Conservation (phyloP, 1,140 invertebrate genomes). For the Drosophila eugracilis region DNA sequence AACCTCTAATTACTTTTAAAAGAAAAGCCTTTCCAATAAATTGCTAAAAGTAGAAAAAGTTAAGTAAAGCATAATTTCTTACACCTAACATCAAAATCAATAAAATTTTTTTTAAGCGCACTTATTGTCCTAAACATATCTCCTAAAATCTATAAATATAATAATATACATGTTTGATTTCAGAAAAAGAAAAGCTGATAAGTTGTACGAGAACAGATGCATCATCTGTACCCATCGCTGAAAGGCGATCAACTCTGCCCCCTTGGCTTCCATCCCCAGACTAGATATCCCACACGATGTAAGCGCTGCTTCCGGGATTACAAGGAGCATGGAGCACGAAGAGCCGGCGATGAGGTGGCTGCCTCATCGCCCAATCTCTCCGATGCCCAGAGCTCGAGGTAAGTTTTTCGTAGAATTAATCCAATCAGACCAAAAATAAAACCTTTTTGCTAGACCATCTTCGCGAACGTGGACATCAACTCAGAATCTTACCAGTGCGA, state of each 20-base stretch:
- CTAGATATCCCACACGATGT: slow-evolving; percentile 95
- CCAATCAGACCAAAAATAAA: not conserved
- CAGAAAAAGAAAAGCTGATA: slow-evolving; percentile 71
- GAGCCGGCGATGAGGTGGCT: slow-evolving; percentile 89
- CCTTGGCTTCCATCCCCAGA: slow-evolving; percentile 96
- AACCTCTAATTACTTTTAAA: too few relatives aligned
- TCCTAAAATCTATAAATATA: too few relatives aligned
- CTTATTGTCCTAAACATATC: too few relatives aligned
- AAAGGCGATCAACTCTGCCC: slow-evolving; percentile 95
- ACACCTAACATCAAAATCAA: too few relatives aligned
- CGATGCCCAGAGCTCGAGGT: slow-evolving; percentile 87
- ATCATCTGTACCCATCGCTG: slow-evolving; percentile 91
- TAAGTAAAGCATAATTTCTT: too few relatives aligned
- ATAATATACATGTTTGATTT: too few relatives aligned
- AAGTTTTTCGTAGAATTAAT: slow-evolving; percentile 35
- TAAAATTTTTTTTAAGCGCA: too few relatives aligned
- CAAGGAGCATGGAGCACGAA: slow-evolving; percentile 93
- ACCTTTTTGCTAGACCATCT: slow-evolving; percentile 52
- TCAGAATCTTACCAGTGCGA: slow-evolving; percentile 85
- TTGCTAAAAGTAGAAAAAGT: too few relatives aligned
- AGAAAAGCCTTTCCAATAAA: too few relatives aligned
- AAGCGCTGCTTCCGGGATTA: slow-evolving; percentile 97
- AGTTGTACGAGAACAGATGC: slow-evolving; percentile 86
- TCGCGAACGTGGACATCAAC: slow-evolving; percentile 86
- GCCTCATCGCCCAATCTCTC: slow-evolving; percentile 91